These are phyloP conservation scores for Etheostoma cragini DNA, from an alignment of 2,113 vertebrate genomes.

Conservation along the genomic window DNA sequence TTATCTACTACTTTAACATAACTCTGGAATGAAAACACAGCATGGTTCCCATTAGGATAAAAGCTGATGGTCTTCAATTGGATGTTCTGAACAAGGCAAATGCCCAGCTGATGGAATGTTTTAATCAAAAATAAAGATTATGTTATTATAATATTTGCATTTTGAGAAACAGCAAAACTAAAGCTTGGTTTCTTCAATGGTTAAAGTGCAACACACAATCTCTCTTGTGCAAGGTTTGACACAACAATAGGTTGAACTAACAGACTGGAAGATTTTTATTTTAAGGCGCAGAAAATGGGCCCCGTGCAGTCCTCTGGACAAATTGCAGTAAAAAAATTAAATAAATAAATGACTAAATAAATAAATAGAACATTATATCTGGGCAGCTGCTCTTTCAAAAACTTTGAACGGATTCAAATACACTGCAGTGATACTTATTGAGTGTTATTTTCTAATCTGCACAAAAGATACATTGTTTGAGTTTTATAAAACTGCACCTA, in stretches of 20 bases:
- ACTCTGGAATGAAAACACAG: conserved; percentile 30
- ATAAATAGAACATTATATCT: not conserved
- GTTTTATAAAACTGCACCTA: not conserved
- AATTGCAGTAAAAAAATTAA: no score
- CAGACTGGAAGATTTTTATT: no score
- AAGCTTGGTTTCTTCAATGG: no score
- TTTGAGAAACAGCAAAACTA: no score
- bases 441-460: no score
- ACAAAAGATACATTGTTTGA: not conserved
- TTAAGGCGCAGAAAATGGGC: no score
- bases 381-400: not conserved
- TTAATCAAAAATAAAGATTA: not conserved
- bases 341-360: not conserved
- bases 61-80: not conserved
- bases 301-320: no score
- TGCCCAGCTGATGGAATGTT: not conserved
- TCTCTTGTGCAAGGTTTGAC: no score
- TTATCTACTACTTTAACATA: conserved; percentile 4
- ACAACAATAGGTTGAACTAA: no score
- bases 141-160: no score
- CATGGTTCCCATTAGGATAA: not conserved
- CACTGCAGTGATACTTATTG: not conserved
- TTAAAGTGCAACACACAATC: no score
- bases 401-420: not conserved
- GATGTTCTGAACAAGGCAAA: not conserved